Base-by-base conservation (phyloP, 1,140 invertebrate genomes). In the Venustaconcha ellipsiformis region DNA sequence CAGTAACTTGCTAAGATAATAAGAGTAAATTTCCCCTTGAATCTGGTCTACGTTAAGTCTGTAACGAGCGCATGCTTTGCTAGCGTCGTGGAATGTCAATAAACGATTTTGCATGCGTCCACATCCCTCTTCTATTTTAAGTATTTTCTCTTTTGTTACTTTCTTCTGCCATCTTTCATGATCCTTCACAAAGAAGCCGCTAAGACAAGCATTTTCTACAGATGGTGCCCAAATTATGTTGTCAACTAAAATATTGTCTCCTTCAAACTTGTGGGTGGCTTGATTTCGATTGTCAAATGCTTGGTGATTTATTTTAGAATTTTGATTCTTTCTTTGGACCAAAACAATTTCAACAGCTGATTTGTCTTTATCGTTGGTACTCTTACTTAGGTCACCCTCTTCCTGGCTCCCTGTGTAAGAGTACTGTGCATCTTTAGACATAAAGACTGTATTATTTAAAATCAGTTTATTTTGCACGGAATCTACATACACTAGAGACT, bases 31-130 rank as follows among this genome's bases (percentile, higher is more conserved):
- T 88, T 97, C 95, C 14, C 95, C 95, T 89, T 96, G 95, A 63
- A 97, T 96, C 88, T 96, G 95, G 85, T 97, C 95, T 23, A 94
- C 94, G 84, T 97, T 97, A 79, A 96, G 94, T 63, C 95, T 92
- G 87, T 96, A 96, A 48, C 95, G 91, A 0, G 94, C 94, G 84
- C 95, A 97, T 12, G 95, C 86, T 66, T 84, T 86, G 12, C 92
- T 91, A 0, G 94, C 94, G 87, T 95, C 94, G 70, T 92, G 92
- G 80, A 96, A 95, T 1, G 93, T 94, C 0, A 96, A 89, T 48
- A 96, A 84, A 14, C 95, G 91, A 87, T 96, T 96, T 85, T 96
- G 95, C 95, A 96, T 96, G 62, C 95, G 91, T 0, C 95, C 95
- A 86, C 95, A 96, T 0, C 95, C 95, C 20, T 92, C 91, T 83